Evolutionary conservation across 1,140 invertebrate species (phyloP).

Genomic region (Palaemon carinicauda): DNA sequence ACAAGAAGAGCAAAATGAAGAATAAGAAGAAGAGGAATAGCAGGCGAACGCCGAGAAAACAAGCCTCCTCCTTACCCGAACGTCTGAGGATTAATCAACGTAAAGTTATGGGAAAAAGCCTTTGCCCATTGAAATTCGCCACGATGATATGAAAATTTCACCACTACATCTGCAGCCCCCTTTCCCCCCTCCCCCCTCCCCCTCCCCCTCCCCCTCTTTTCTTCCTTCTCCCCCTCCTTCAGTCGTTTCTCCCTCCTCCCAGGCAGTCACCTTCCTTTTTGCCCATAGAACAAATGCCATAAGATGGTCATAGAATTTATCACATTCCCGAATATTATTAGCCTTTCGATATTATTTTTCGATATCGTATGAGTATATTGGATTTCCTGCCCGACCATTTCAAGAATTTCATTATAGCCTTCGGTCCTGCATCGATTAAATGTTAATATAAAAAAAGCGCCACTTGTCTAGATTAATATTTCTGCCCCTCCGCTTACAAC

Average conservation of each 20-base stretch:
- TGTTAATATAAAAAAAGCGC: slow-evolving; percentile 22
- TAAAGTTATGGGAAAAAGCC: slow-evolving; percentile 34
- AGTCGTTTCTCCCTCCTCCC: neutral
- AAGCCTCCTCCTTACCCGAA: neutral
- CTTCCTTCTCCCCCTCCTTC: neutral
- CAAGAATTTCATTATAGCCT: slow-evolving; percentile 29
- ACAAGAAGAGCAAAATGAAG: neutral
- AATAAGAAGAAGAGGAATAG: neutral
- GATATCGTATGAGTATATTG: slow-evolving; percentile 13
- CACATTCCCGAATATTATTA: slow-evolving; percentile 32
- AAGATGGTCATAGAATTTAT: slow-evolving; percentile 42
- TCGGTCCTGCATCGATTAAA: slow-evolving; percentile 20
- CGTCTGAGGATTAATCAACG: neutral
- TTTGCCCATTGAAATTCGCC: slow-evolving; percentile 30
- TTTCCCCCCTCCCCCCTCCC: neutral
- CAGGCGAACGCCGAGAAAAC: neutral
- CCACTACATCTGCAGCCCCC: slow-evolving; percentile 24
- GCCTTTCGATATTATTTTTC: slow-evolving; percentile 14
- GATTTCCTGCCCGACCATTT: slow-evolving; percentile 17
- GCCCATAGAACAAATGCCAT: slow-evolving; percentile 50
- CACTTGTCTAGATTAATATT: slow-evolving; percentile 44
- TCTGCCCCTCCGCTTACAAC: neutral
- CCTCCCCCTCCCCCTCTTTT: neutral
- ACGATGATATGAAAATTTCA: slow-evolving; percentile 39
- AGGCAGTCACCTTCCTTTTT: neutral